These are phyloP conservation scores for Microcebus griseorufus DNA, from an alignment of 2,113 vertebrate genomes.

Conservation along the genomic window DNA sequence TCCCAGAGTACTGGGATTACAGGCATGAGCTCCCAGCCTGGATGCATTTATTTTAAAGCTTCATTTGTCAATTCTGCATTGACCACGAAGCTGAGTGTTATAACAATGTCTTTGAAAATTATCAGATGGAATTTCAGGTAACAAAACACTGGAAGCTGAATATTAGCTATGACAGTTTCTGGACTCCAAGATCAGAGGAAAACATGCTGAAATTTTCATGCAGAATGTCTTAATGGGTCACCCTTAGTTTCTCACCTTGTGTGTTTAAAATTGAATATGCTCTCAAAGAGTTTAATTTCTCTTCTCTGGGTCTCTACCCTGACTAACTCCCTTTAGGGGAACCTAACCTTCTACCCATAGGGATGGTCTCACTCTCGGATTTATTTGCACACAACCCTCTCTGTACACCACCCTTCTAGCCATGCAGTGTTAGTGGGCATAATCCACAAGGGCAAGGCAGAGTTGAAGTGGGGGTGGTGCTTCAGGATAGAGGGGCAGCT, in stretches of 20 bases:
- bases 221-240: background rate
- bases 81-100: background rate
- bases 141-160: background rate
- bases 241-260: background rate
- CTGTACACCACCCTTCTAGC: fast-evolving
- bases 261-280: background rate
- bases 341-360: background rate
- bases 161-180: constrained; percentile 17
- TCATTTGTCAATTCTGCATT: background rate
- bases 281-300: background rate
- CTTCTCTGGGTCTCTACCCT: background rate
- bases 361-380: background rate
- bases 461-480: background rate
- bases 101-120: background rate
- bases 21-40: no score
- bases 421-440: background rate
- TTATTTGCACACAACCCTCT: background rate
- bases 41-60: background rate
- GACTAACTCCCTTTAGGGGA: background rate
- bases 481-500: background rate
- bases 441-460: background rate
- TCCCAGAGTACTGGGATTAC: no score
- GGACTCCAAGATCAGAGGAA: background rate
- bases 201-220: background rate
- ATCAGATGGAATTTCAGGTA: background rate